phyloP scores from a whole-genome alignment of 2,888 invertebrate species.

The Dione vanillae region DNA sequence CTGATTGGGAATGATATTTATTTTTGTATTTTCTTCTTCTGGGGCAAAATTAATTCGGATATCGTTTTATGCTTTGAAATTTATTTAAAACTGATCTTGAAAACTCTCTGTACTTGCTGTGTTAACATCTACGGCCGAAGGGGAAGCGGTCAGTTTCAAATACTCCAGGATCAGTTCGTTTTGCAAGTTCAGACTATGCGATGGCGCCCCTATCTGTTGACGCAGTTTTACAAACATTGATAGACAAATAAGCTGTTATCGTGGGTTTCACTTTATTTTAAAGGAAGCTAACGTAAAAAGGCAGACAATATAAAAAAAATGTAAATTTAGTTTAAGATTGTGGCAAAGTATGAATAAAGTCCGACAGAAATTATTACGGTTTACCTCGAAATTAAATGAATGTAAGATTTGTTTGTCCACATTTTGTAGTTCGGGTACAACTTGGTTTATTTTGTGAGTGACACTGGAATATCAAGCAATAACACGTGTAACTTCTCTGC shows the following conservation, averaged over 20 bases:
- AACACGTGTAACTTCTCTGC: not conserved
- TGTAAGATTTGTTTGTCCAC: not conserved
- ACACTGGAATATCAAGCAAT: constrained; percentile 1
- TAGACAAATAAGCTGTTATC: not conserved
- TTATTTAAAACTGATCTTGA: not conserved
- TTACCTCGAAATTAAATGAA: not conserved
- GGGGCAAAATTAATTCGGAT: not conserved
- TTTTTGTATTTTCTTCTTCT: constrained; percentile 13
- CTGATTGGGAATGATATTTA: constrained; percentile 2
- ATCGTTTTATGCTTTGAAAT: not conserved
- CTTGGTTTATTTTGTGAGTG: not conserved
- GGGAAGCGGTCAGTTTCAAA: not conserved
- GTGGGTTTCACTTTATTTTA: not conserved
- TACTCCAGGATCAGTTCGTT: not conserved
- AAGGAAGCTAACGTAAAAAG: constrained; percentile 2
- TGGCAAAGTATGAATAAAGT: not conserved
- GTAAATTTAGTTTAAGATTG: not conserved
- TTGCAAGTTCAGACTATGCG: not conserved
- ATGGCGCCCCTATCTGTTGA: constrained; percentile 10
- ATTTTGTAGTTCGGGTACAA: not conserved
- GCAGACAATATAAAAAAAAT: not conserved
- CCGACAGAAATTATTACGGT: constrained; percentile 3
- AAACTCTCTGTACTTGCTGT: not conserved
- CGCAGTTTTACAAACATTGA: constrained; percentile 9
- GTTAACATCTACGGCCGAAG: not conserved